Base-by-base conservation (phyloP, 2,797 vertebrate genomes). In the Gallirallus australis region DNA sequence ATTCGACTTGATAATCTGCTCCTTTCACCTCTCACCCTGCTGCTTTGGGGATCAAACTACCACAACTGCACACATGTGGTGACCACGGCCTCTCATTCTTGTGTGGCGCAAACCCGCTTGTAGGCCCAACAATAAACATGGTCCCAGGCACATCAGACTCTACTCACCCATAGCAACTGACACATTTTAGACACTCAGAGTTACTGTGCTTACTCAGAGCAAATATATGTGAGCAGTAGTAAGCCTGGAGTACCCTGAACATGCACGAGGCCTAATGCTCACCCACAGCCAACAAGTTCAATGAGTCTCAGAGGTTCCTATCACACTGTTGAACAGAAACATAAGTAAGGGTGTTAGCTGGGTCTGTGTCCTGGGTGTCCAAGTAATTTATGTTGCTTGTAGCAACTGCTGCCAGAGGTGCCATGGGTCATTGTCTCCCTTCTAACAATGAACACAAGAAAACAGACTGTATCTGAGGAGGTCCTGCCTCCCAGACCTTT, bases 71-170 rank as follows among this genome's bases (percentile, higher is more conserved):
- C 53, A 66, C 5, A 5, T 13, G 21, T 27, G 61, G 81, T 33
- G 47, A 59, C 10, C 14, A 11, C 25, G 54, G 52, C 19, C 14
- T 14, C 33, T 25, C 25, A 53, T 54, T 39, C 45, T 19, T 48
- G 52, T 10, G 35, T 64, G 73, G n/a, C 47, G 21, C 54, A 76
- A 11, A 28, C 21, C 40, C 8, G 17, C 18, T 64, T 60, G 3
- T 8, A 16, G 4, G 8, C 19, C 39, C 42, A 59, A 48, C 0
- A 0, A 65, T 45, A 89, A 50, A 7, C 2, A 10, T 47, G 40
- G 17, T 27, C n/a, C 71, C 24, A 70, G 64, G 33, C 60, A 48
- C n/a, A 20, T 70, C 47, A 63, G 30, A 6, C 59, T 61, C 63
- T 69, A 21, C 10, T 84, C 35, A 31, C 2, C 5, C 3, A 3